These are phyloP conservation scores for Aix galericulata DNA, from an alignment of 2,113 vertebrate species.

Conservation along the genomic window DNA sequence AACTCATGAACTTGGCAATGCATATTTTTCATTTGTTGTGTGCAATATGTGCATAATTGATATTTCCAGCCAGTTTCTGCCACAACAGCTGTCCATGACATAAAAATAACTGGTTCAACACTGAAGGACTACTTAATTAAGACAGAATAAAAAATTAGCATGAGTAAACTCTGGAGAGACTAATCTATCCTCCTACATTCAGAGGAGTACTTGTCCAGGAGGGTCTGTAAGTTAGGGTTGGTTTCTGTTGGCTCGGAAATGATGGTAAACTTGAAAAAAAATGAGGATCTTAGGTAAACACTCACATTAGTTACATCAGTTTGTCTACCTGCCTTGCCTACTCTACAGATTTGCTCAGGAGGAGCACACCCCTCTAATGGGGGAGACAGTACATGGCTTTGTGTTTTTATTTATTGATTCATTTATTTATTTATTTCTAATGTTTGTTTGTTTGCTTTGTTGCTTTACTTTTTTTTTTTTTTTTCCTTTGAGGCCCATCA, in stretches of 20 bases:
- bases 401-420: too few species aligned
- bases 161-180: background rate
- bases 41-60: slow-evolving; percentile 24
- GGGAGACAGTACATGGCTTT: background rate
- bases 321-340: background rate
- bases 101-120: background rate
- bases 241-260: background rate
- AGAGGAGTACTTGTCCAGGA: background rate
- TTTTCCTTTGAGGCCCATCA: background rate
- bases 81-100: slow-evolving; percentile 5
- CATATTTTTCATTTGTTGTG: slow-evolving; percentile 12
- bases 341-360: background rate
- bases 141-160: background rate
- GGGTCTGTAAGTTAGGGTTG: background rate
- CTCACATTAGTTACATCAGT: background rate
- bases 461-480: background rate
- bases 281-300: background rate
- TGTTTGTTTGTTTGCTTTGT: background rate
- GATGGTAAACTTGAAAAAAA: background rate
- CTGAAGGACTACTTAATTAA: background rate
- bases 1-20: background rate
- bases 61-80: slow-evolving; percentile 27
- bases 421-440: background rate
- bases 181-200: background rate
- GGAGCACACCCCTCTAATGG: background rate